These are phyloP conservation scores for Noctua pronuba DNA, from an alignment of 2,888 invertebrate genomes.

Conservation along the genomic window DNA sequence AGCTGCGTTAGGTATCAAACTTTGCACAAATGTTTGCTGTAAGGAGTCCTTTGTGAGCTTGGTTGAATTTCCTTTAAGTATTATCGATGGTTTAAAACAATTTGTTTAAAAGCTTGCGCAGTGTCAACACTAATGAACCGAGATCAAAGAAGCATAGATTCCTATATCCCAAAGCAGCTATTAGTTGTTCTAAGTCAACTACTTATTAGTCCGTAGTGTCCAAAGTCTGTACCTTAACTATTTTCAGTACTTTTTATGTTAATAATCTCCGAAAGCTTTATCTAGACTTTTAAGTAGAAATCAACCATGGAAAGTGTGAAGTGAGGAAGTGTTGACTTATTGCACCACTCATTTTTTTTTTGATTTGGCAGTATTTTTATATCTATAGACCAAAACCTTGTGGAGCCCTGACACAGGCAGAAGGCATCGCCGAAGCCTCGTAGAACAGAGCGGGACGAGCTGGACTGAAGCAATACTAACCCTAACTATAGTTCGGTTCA, in stretches of 20 bases:
- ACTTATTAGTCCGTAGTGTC: not conserved
- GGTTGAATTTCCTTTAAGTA: slow-evolving; percentile 52
- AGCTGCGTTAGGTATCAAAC: slow-evolving; percentile 60
- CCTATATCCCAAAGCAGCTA: slow-evolving; percentile 5
- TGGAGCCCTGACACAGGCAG: no score
- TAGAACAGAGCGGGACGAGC: no score
- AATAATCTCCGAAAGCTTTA: no score
- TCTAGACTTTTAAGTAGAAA: no score
- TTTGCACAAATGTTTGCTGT: slow-evolving; percentile 66
- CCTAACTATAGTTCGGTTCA: no score
- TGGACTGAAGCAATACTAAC: no score
- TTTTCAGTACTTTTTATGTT: no score
- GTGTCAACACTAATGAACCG: slow-evolving; percentile 30
- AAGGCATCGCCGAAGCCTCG: no score
- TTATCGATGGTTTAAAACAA: slow-evolving; percentile 17
- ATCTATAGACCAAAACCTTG: no score
- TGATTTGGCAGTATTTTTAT: not conserved
- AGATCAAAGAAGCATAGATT: slow-evolving; percentile 21
- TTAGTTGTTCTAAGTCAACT: not conserved
- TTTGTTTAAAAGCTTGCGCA: slow-evolving; percentile 34
- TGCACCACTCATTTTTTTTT: not conserved
- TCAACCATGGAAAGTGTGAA: no score
- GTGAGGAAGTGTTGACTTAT: no score
- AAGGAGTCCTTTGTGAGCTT: slow-evolving; percentile 60
- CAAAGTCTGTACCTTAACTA: no score